Evolutionary conservation across 2,888 invertebrate species (phyloP), one percentile per base, ranked within the genome.

Genomic region (Phengaris arion): DNA sequence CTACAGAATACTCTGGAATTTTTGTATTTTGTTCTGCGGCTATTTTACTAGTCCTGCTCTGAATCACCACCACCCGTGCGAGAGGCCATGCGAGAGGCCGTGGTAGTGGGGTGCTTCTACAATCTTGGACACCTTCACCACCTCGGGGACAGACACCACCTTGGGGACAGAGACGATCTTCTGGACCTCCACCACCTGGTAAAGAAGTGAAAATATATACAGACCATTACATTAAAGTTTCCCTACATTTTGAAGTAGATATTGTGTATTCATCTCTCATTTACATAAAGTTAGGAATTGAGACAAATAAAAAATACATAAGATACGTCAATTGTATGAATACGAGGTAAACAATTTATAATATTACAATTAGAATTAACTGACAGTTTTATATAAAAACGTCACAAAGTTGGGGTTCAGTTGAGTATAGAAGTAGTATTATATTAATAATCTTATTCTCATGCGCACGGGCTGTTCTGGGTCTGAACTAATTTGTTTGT

Each of bases 131-230:
- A 83, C 83, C 77, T 82, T 82, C 79, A 86, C 85, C 74, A 84
- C 80, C 79, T 83, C 83, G 12, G 89, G 86, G 8, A 85, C 85
- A 5, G 87, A 84, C 73, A 86, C 85, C 76, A 87, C 84, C 77
- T 83, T 85, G 15, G 88, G 89, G 13, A 86, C 83, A 0, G 87
- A 84, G 59, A 87, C 85, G 35, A 87, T 90, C 85, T 83, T 85
- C 13, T 89, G 89, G 6, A 86, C 86, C 64, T 83, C 82, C 5
- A 88, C 85, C 35, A 87, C 80, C 74, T 86, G 87, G 80, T 85
- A 83, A 68, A 85, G 81, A 9, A 81, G 10, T 35, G n/a, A 7
- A n/a, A 52, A 7, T 15, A 48, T 5, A 8, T 48, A 48, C 6
- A 48, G 48, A 48, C 5, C 48, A 48, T 48, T 48, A 6, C 6